Percentiles rank a stretch among this genome's conserved stretches.
These are phyloP conservation scores for Dasypolia templi DNA, from an alignment of 2,888 invertebrate genomes.

Conservation along the genomic window DNA sequence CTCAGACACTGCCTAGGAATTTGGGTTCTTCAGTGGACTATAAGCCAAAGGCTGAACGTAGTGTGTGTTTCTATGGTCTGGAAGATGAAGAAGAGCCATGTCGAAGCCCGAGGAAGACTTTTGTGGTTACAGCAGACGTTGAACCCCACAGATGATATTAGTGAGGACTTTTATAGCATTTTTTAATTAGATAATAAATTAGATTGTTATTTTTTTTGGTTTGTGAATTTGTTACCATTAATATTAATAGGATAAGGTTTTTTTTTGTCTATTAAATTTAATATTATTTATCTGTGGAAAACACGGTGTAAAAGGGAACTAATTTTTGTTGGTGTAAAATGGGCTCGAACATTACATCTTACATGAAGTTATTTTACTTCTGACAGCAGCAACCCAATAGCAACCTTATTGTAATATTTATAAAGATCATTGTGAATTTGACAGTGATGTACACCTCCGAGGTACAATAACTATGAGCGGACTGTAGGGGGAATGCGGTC, in stretches of 20 bases:
- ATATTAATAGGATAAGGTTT: conserved; percentile 5
- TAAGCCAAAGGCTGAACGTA: conserved; percentile 77
- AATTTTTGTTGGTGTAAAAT: neutral
- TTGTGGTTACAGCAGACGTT: conserved; percentile 83
- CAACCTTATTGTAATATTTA: too few species aligned
- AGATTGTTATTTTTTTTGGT: conserved; percentile 25
- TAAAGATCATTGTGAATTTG: too few species aligned
- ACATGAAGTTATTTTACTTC: neutral
- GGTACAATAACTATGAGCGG: too few species aligned
- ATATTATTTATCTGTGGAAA: neutral
- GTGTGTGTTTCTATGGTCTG: conserved; percentile 83
- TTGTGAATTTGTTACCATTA: conserved; percentile 23
- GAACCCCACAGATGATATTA: conserved; percentile 85
- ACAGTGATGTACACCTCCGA: too few species aligned
- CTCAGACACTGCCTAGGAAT: conserved; percentile 85
- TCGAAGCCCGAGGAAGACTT: conserved; percentile 70
- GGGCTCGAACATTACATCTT: neutral
- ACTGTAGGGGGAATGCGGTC: neutral
- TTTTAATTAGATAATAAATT: conserved; percentile 44
- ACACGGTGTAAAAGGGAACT: neutral
- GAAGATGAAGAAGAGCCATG: conserved; percentile 71
- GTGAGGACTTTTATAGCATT: conserved; percentile 65
- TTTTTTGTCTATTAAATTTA: neutral
- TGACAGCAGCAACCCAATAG: too few species aligned
- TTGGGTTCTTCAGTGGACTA: conserved; percentile 81